These are phyloP conservation scores for Mobula birostris DNA, from an alignment of 2,113 vertebrate genomes.

Conservation along the genomic window DNA sequence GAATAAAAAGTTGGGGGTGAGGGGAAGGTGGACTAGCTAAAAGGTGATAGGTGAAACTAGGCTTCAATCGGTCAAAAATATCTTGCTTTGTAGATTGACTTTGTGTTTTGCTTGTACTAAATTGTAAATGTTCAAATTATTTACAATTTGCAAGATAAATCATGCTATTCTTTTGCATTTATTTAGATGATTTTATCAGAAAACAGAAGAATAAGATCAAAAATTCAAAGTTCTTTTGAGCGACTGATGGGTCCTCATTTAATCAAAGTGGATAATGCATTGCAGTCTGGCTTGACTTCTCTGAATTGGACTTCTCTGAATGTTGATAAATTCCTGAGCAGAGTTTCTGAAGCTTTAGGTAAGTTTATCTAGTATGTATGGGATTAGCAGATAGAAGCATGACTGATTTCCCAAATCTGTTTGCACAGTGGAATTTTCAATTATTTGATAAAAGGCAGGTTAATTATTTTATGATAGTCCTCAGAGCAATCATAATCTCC, in stretches of 20 bases:
- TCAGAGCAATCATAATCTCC: neutral
- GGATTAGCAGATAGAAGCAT: neutral
- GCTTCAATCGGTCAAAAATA: neutral
- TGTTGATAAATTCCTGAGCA: constrained; percentile 70
- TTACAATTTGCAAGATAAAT: neutral
- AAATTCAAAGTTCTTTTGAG: constrained; percentile 67
- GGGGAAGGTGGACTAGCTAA: no score
- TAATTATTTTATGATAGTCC: neutral
- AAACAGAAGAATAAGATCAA: constrained; percentile 73
- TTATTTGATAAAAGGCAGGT: neutral
- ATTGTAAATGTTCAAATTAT: neutral
- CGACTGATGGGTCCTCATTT: constrained; percentile 65
- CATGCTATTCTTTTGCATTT: constrained; percentile 19
- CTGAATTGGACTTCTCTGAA: constrained; percentile 84
- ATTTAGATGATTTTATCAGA: constrained; percentile 75
- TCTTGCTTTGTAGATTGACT: neutral
- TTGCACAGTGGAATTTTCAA: neutral
- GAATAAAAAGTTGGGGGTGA: no score
- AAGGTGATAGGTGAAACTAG: neutral
- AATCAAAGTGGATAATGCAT: constrained; percentile 68
- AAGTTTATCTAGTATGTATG: constrained; percentile 41
- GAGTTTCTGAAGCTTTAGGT: constrained; percentile 67
- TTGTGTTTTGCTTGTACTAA: neutral
- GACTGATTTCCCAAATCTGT: neutral
- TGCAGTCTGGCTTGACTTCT: constrained; percentile 71